These are phyloP conservation scores for Leptopilina myrica DNA, from an alignment of 2,888 invertebrate species.

Conservation along the genomic window DNA sequence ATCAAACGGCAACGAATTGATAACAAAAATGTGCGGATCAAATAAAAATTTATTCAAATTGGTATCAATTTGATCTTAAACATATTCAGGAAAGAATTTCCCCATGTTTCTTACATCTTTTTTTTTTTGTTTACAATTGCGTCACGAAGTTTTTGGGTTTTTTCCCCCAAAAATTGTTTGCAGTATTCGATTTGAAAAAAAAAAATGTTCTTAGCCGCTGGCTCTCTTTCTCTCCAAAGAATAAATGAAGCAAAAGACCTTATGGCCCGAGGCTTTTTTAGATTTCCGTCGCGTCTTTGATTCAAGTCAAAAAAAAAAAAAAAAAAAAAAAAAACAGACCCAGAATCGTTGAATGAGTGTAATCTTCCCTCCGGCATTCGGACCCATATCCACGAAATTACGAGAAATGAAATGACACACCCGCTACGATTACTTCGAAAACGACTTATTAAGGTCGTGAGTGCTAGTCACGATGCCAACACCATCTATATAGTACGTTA, in stretches of 20 bases:
- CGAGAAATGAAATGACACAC: constrained; percentile 75
- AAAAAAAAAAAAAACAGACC: constrained; percentile 58
- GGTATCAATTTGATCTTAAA: too few species aligned
- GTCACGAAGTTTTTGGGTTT: too few species aligned
- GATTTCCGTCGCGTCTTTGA: constrained; percentile 33
- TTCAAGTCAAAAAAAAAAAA: constrained; percentile 46
- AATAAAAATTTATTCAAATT: too few species aligned
- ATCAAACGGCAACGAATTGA: too few species aligned
- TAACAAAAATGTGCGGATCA: too few species aligned
- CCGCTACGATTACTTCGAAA: constrained; percentile 72
- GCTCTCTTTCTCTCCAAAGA: neutral
- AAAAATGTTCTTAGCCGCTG: too few species aligned
- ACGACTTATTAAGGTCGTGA: constrained; percentile 72
- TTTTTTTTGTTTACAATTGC: too few species aligned
- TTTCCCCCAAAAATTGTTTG: too few species aligned
- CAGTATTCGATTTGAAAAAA: too few species aligned
- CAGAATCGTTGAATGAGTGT: constrained; percentile 73
- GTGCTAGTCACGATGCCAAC: constrained; percentile 53
- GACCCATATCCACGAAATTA: constrained; percentile 67
- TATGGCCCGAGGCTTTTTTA: constrained; percentile 17
- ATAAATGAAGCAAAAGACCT: constrained; percentile 13
- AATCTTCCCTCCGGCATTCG: constrained; percentile 64
- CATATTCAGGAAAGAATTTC: too few species aligned
- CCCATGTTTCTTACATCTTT: too few species aligned
- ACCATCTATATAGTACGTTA: constrained; percentile 43